Evolutionary conservation across 2,113 vertebrate species (phyloP), one percentile per base, ranked within the genome.

Genomic region (Larimichthys polyactis): DNA sequence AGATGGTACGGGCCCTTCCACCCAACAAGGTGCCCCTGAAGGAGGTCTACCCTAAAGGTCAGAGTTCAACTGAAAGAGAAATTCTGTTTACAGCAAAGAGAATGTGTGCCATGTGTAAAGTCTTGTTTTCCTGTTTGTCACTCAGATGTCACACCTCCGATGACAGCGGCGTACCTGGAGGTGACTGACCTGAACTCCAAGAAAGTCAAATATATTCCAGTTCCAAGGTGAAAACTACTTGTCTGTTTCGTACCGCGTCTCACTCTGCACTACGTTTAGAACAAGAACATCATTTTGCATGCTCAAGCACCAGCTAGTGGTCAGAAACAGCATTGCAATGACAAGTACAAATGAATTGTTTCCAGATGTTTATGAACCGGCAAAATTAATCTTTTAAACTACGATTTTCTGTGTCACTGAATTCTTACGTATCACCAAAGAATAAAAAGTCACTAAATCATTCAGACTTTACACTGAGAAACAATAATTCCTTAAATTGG

Each of bases 1-100:
- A 99, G 86, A 94, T 99, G 76, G 94, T 96, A 69, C 95, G 97
- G 87, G 96, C 97, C 77, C 90, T 99, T 71, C 94, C 97, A 10
- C 91, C 96, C 5, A 94, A 88, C 90, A 95, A 98, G 74, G 97
- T 98, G 32, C 98, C 98, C 72, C 89, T 99, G 77, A 96, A 95
- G 90, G 97, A 99, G 52, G 89, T 99, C 89, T 99, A 96, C 92
- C 95, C 97, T 5, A 96, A 97, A 97, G 97, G 98, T 99, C 92
- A 95, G 94, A 88, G 76, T 57, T 84, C 27, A 57, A 6, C 9
- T 59, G 19, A 16, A 46, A 9, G 2, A 19, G 7, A 0, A 15
- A 9, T 20, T 10, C 24, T 49, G 54, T 68, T 64, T 1, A 54
- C 11, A 17, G n/a, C 11, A 11, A 3, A 32, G 29, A 4, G 6